A percentile compares a stretch with the other conserved stretches of the same genome.
Evolutionary conservation across 2,797 vertebrate genomes (phyloP).

Genomic region (Pangasius mekongensis): DNA sequence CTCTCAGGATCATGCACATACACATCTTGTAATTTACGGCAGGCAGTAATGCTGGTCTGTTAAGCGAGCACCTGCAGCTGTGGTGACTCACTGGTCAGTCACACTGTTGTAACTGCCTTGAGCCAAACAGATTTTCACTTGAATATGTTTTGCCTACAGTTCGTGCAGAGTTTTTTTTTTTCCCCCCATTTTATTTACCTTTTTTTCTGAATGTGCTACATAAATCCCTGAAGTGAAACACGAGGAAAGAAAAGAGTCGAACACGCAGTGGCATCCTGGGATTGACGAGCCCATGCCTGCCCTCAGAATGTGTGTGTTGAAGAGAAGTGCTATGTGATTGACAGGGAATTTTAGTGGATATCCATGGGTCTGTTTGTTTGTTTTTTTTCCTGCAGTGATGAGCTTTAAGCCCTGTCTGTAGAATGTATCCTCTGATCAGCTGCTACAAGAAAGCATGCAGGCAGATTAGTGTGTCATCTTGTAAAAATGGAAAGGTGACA

Average conservation of each 20-base stretch:
- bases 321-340: constrained; percentile 37
- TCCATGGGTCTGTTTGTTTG: constrained; percentile 7
- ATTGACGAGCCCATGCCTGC: constrained; percentile 70
- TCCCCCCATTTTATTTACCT: background rate
- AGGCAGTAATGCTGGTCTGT: constrained; percentile 8
- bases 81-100: constrained; percentile 37
- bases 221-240: background rate
- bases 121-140: background rate
- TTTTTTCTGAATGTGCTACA: background rate
- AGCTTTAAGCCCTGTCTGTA: constrained; percentile 3
- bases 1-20: constrained; percentile 18
- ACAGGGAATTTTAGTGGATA: constrained; percentile 31
- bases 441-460: background rate
- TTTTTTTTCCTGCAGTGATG: background rate
- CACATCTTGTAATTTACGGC: background rate
- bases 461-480: background rate
- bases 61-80: constrained; percentile 31
- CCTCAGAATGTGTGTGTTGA: constrained; percentile 60
- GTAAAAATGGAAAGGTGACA: constrained; percentile 35
- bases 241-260: constrained; percentile 58
- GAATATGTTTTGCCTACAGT: background rate
- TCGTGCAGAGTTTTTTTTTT: background rate
- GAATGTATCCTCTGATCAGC: background rate
- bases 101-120: background rate
- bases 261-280: constrained; percentile 55